phyloP scores from a whole-genome alignment of 2,113 vertebrate species.

The Eonycteris spelaea region DNA sequence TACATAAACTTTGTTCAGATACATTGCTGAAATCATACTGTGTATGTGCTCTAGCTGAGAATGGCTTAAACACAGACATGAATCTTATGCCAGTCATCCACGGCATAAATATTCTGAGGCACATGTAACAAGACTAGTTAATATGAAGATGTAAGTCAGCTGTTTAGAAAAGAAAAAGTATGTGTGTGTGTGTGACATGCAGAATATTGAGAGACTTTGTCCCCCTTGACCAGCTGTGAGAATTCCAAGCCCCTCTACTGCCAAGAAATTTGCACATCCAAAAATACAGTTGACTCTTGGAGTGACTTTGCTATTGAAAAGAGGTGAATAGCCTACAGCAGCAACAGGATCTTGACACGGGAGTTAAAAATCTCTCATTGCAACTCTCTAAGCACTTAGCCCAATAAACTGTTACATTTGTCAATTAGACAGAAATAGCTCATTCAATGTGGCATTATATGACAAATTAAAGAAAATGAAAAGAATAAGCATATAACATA shows the following conservation, averaged over 20 bases:
- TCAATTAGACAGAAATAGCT: conserved; percentile 46
- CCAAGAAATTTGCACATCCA: not conserved
- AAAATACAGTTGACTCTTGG: not conserved
- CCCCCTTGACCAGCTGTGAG: not conserved
- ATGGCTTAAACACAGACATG: not conserved
- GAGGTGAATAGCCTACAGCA: not conserved
- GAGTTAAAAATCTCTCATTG: not conserved
- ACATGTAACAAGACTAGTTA: not conserved
- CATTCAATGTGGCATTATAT: not conserved
- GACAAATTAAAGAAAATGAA: not conserved
- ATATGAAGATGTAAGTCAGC: not conserved
- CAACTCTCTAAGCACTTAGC: not conserved
- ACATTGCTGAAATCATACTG: not conserved
- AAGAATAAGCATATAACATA: not conserved
- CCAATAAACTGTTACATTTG: conserved; percentile 24
- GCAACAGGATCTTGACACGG: not conserved
- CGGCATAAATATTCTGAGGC: not conserved
- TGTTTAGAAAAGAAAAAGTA: rapidly evolving
- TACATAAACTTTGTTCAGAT: not conserved
- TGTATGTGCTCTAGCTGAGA: not conserved
- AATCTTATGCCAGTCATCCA: not conserved
- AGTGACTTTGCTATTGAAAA: conserved; percentile 9
- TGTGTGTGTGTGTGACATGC: not conserved
- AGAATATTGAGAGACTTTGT: not conserved
- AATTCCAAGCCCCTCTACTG: not conserved